These are phyloP conservation scores for Orgyia antiqua DNA, from an alignment of 2,888 invertebrate genomes.

Conservation along the genomic window DNA sequence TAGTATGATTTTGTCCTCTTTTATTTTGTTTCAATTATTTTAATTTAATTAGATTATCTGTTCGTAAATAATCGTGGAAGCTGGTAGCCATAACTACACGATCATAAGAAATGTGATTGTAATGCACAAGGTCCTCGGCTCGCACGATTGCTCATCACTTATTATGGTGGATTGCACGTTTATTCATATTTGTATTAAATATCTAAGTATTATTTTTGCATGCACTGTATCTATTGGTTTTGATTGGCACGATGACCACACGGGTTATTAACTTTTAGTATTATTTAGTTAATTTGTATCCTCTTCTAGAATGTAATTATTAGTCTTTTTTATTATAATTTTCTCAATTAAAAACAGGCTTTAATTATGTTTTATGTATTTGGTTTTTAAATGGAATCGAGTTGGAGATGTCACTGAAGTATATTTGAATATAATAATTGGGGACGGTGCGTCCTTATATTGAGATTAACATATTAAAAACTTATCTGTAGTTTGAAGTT, in stretches of 20 bases:
- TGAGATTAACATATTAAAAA: too few relatives aligned
- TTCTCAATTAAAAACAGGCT: constrained; percentile 6
- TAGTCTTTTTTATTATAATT: background rate
- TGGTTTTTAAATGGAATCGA: too few relatives aligned
- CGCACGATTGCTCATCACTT: constrained; percentile 30
- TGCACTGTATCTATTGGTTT: constrained; percentile 18
- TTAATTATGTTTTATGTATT: too few relatives aligned
- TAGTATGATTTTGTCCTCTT: constrained; percentile 6
- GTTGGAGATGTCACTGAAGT: too few relatives aligned
- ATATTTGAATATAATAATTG: too few relatives aligned
- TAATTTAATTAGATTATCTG: constrained; percentile 28
- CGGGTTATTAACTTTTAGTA: constrained; percentile 1
- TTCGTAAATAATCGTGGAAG: constrained; percentile 40
- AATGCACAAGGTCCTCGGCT: constrained; percentile 44
- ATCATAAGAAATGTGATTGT: constrained; percentile 36
- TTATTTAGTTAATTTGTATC: too few relatives aligned
- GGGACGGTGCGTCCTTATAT: too few relatives aligned
- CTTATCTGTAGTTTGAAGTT: too few relatives aligned
- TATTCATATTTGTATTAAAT: constrained; percentile 9
- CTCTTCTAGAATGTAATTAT: too few relatives aligned
- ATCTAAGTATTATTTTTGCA: constrained; percentile 22
- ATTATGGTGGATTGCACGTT: constrained; percentile 22
- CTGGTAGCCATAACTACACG: constrained; percentile 54
- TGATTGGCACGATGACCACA: constrained; percentile 9
- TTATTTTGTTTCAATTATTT: constrained; percentile 26